Conservation (phyloP, 2,888 invertebrate genomes). For the Yponomeuta cagnagella region DNA sequence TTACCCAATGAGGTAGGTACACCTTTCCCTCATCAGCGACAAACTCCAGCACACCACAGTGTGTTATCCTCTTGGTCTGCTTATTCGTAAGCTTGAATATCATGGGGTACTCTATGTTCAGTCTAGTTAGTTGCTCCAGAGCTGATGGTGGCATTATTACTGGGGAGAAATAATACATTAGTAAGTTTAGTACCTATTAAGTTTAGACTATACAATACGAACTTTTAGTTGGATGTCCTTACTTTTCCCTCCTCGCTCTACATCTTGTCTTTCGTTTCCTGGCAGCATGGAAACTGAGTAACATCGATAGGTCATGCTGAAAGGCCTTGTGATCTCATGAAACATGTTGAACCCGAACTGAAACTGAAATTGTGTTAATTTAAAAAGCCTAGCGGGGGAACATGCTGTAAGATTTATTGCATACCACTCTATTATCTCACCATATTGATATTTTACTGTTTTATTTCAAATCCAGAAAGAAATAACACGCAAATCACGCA, state of each 20-base stretch:
- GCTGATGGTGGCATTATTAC: constrained; percentile 99
- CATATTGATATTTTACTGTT: constrained; percentile 36
- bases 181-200: too few relatives aligned
- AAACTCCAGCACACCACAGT: constrained; percentile 98
- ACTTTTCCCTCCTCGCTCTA: constrained; percentile 98
- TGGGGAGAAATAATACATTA: constrained; percentile 56
- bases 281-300: constrained; percentile 97
- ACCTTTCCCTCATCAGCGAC: constrained; percentile 99
- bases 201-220: too few relatives aligned
- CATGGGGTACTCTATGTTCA: constrained; percentile 99
- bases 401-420: constrained; percentile 13
- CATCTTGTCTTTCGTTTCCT: constrained; percentile 94
- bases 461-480: constrained; percentile 6
- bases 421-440: constrained; percentile 27
- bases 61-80: constrained; percentile 88
- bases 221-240: constrained; percentile 34
- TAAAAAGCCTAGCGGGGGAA: constrained; percentile 27
- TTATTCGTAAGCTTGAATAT: constrained; percentile 95
- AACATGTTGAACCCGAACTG: constrained; percentile 94
- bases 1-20: constrained; percentile 98
- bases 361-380: constrained; percentile 69
- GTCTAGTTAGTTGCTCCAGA: constrained; percentile 90
- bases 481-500: constrained; percentile 22
- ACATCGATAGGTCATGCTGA: constrained; percentile 90
- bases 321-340: constrained; percentile 87